A percentile compares a stretch with the other conserved stretches of the same genome.
Evolutionary conservation across 2,113 vertebrate genomes (phyloP).

Genomic region (Atlantisia rogersi): DNA sequence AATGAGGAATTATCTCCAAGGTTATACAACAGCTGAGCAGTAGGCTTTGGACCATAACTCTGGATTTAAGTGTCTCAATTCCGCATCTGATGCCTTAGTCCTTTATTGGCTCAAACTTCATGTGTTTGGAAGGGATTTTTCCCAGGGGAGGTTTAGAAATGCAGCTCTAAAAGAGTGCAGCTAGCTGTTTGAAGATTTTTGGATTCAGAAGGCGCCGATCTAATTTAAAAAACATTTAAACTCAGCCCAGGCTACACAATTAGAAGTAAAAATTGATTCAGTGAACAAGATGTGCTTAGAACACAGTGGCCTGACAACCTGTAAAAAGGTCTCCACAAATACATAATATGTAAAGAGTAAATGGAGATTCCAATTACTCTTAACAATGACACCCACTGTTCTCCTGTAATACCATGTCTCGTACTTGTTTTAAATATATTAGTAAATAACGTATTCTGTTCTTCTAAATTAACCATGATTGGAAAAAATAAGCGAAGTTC

Average conservation of each 20-base stretch:
- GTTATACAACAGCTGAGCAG: slow-evolving; percentile 19
- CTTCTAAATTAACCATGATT: background rate
- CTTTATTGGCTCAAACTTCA: background rate
- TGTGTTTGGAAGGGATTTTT: slow-evolving; percentile 3
- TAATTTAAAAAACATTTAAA: slow-evolving; percentile 21
- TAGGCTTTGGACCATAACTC: background rate
- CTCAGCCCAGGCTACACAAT: background rate
- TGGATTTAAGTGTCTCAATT: slow-evolving; percentile 6
- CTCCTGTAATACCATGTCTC: background rate
- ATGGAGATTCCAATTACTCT: background rate
- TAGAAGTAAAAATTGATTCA: slow-evolving; percentile 1
- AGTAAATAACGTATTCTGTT: background rate
- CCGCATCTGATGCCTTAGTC: background rate
- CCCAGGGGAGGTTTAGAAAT: background rate
- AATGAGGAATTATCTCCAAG: slow-evolving; percentile 16
- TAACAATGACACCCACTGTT: background rate
- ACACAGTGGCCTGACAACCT: background rate
- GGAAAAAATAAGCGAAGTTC: background rate
- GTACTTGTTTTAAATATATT: background rate
- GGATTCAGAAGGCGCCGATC: background rate
- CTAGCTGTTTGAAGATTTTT: background rate
- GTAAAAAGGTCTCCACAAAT: background rate
- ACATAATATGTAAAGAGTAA: background rate
- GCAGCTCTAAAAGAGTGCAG: background rate
- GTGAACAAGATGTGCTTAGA: background rate